phyloP scores from a whole-genome alignment of 2,888 invertebrate species.

The Phengaris alcon region DNA sequence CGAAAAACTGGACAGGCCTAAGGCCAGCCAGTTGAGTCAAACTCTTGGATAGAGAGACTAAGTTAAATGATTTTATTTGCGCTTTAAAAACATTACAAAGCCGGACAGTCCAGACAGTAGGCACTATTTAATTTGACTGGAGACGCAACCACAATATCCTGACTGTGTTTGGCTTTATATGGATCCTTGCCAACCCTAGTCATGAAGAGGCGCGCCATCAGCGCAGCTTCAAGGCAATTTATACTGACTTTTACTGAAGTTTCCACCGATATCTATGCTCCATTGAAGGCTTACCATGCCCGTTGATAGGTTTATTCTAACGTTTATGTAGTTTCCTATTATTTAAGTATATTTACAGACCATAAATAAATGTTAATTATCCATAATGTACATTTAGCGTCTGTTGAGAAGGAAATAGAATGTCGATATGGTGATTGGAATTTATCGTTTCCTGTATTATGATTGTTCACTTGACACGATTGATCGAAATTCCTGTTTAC shows the following conservation, averaged over 20 bases:
- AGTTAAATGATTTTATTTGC: neutral
- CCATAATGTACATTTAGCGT: slow-evolving; percentile 11
- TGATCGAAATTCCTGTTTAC: neutral
- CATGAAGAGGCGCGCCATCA: slow-evolving; percentile 20
- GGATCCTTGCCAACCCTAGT: neutral
- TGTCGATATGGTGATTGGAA: slow-evolving; percentile 14
- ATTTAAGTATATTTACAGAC: slow-evolving; percentile 21
- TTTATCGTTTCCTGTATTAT: slow-evolving; percentile 22
- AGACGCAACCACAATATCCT: neutral
- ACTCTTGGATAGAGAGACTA: neutral
- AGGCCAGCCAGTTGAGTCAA: neutral
- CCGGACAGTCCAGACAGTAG: too few species aligned
- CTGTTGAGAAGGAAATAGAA: slow-evolving; percentile 19
- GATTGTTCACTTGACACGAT: neutral
- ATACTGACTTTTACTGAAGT: slow-evolving; percentile 18
- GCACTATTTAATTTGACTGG: neutral
- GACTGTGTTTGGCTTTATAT: neutral
- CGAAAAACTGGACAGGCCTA: neutral
- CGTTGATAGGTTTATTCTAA: slow-evolving; percentile 17
- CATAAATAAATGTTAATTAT: slow-evolving; percentile 22
- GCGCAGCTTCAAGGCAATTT: neutral
- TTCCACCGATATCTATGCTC: slow-evolving; percentile 18
- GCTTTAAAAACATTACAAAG: neutral
- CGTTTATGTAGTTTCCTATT: slow-evolving; percentile 7
- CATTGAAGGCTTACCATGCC: slow-evolving; percentile 8